phyloP scores from a whole-genome alignment of 2,888 invertebrate genomes.

The Autographa pulchrina region DNA sequence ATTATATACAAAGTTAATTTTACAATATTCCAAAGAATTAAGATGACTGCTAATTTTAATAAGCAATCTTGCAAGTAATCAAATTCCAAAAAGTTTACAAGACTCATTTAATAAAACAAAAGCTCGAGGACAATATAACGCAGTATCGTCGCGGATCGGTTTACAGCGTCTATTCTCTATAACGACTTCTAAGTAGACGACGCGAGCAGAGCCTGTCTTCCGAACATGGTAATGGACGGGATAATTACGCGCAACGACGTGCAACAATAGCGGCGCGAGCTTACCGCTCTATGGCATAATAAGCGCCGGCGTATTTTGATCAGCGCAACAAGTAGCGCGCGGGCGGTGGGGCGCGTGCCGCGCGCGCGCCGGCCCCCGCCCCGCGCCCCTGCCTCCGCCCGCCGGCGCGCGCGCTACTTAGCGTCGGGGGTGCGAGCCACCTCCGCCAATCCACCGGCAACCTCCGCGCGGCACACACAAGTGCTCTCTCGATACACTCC shows the following conservation, averaged over 20 bases:
- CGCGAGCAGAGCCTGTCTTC: conserved; percentile 81
- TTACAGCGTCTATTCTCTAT: conserved; percentile 82
- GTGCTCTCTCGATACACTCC: conserved; percentile 79
- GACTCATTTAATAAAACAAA: conserved; percentile 74
- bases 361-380: conserved; percentile 84
- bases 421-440: conserved; percentile 91
- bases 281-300: conserved; percentile 87
- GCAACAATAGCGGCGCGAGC: conserved; percentile 88
- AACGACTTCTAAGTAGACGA: conserved; percentile 87
- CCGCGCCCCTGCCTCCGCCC: conserved; percentile 69
- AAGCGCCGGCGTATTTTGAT: conserved; percentile 88
- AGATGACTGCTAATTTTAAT: neutral
- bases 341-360: conserved; percentile 74
- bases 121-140: conserved; percentile 72
- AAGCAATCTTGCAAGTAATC: conserved; percentile 31
- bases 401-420: conserved; percentile 86
- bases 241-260: conserved; percentile 88
- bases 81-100: conserved; percentile 66
- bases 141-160: conserved; percentile 80
- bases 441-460: conserved; percentile 88
- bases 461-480: conserved; percentile 86
- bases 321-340: conserved; percentile 83
- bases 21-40: neutral
- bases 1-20: neutral
- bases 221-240: conserved; percentile 88